Percentiles rank a stretch among this genome's conserved stretches.
Conservation (phyloP, 2,888 invertebrate species). For the Halictus ligatus region DNA sequence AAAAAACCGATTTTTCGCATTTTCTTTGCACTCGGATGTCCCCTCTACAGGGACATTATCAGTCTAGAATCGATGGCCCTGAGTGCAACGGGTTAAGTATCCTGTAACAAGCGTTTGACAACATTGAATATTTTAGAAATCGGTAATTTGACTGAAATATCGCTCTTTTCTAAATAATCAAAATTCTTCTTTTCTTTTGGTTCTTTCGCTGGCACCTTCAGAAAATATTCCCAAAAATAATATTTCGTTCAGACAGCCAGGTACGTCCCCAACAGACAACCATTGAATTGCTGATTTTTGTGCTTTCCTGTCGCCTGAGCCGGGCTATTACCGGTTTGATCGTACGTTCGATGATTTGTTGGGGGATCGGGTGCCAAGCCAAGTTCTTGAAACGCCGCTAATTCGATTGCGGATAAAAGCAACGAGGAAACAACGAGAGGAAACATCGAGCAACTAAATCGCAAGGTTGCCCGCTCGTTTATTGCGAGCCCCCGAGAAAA, state of each 20-base stretch:
- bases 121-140: too few species aligned
- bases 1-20: background rate
- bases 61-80: too few species aligned
- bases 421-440: background rate
- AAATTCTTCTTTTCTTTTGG: too few species aligned
- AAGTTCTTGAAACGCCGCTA: conserved; percentile 2
- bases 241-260: background rate
- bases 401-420: background rate
- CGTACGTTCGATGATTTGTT: background rate
- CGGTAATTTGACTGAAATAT: too few species aligned
- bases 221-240: background rate
- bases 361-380: background rate
- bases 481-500: conserved; percentile 20
- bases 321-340: background rate
- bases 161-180: too few species aligned
- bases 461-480: conserved; percentile 12
- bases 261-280: background rate
- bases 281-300: background rate
- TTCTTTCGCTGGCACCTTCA: background rate
- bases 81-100: too few species aligned
- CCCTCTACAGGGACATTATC: too few species aligned
- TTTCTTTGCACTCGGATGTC: too few species aligned
- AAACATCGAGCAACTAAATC: conserved; percentile 7
- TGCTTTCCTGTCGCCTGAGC: background rate
- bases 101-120: too few species aligned